Evolutionary conservation across 2,113 vertebrate species (phyloP), one percentile per base, ranked within the genome.

Genomic region (Mirounga angustirostris): DNA sequence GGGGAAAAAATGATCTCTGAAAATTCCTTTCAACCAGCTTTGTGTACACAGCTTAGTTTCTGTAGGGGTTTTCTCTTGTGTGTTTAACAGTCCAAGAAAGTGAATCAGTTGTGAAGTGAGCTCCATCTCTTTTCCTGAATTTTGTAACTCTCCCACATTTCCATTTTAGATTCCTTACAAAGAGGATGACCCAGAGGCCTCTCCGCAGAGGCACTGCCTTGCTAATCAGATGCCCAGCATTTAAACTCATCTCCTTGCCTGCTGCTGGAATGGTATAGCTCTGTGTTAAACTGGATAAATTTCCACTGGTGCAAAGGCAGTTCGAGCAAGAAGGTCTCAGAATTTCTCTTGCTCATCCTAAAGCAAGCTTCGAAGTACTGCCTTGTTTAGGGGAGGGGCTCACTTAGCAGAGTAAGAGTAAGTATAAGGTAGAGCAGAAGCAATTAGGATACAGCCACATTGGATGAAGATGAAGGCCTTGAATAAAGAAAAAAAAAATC

Each of bases 1-100:
- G 76, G n/a, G 58, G 59, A 43, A 73, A 88, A 52, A 83, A 30
- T 11, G 97, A 97, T 98, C 98, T 98, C 96, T 97, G 98, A 95
- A 97, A 98, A 97, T 97, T 96, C 91, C 84, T 97, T 98, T 98
- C 95, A 81, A 1, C 5, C 13, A n/a, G 4, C 65, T 89, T 61
- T 36, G 8, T 36, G 5, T 59, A 30, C 19, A 65, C 28, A 43
- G 14, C 59, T 96, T 91, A 54, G 61, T 26, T 91, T 84, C 21
- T 22, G 4, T 28, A 1, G 28, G 46, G 13, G n/a, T 4, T 71
- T 86, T 30, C 30, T 21, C 1, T 59, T 40, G 52, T 30, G 46
- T 63, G 36, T 80, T 85, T 86, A 69, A 80, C 13, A 54, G 0
- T 33, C 16, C 18, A 46, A 95, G 52, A 93, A 93, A 33, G 7